Evolutionary conservation across 2,888 invertebrate genomes (phyloP), one percentile per base, ranked within the genome.

Genomic region (Anthophora plumipes): DNA sequence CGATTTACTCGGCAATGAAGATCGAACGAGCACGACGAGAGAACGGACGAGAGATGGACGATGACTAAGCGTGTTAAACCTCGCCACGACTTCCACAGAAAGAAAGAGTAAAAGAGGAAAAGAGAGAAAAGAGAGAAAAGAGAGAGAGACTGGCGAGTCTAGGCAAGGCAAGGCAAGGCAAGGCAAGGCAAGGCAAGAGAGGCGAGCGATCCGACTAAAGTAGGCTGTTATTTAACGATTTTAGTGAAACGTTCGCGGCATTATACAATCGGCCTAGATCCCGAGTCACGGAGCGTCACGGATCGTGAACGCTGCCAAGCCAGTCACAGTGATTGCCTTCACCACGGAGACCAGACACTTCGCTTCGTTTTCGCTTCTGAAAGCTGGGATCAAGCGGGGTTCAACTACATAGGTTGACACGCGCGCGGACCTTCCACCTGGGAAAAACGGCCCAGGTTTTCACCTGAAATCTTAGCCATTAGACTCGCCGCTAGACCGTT

Each of bases 181-280:
- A 66, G 67, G 63, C 50, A 46, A 63, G 46, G 67, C 77, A 55
- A 75, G 73, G 43, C 31, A 8, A 69, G 59, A 20, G 20, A 50
- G n/a, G 22, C 82, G 84, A 89, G 68, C 85, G 84, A 85, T 85
- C 83, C 87, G 82, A 85, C 86, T 86, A 89, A 91, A 91, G 88
- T 91, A 90, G 91, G 86, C 91, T 92, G 92, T 92, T 92, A 93
- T 93, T 92, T 91, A 92, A 93, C 90, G 91, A 92, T 93, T 93
- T 93, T 91, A 93, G 93, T 90, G 93, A 93, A 93, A 93, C 92
- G 92, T 91, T 92, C 89, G 90, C 89, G 90, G 91, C 85, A 92
- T 93, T 93, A 93, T 93, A 93, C 92, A 93, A 93, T 92, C 92
- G 93, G 91, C 93, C 93, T 93, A 92, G 92, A 93, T 93, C 91